Percentiles rank a stretch among this genome's conserved stretches.
phyloP scores from a whole-genome alignment of 2,797 vertebrate species.

The Myripristis jacobus region DNA sequence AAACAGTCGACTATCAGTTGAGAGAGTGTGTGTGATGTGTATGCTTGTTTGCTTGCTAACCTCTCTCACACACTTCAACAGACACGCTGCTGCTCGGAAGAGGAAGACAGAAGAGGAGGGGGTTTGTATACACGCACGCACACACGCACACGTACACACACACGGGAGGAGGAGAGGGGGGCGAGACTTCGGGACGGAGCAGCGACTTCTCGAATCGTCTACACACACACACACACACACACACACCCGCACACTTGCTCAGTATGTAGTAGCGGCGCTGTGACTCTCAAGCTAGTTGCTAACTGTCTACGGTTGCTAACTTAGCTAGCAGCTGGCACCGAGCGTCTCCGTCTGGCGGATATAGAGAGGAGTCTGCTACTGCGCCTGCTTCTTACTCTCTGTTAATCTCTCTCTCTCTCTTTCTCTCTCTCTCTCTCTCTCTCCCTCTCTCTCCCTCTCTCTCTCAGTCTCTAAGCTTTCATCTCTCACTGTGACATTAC shows the following conservation, averaged over 20 bases:
- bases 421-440: conserved; percentile 39
- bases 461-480: conserved; percentile 29
- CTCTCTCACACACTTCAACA: conserved; percentile 23
- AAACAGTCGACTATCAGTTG: conserved; percentile 48
- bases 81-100: conserved; percentile 21
- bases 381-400: conserved; percentile 63
- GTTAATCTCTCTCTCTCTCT: conserved; percentile 56
- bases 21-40: conserved; percentile 32
- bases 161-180: too few species aligned
- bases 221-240: conserved; percentile 41
- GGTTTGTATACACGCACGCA: conserved; percentile 36
- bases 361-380: conserved; percentile 53
- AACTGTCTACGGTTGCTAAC: conserved; percentile 65
- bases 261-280: conserved; percentile 20
- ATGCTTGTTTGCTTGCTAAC: conserved; percentile 43
- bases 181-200: conserved; percentile 55
- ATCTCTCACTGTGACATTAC: conserved; percentile 52
- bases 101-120: conserved; percentile 41
- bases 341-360: conserved; percentile 56
- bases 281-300: conserved; percentile 67
- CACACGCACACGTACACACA: conserved; percentile 8
- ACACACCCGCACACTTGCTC: conserved; percentile 12
- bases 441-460: conserved; percentile 19
- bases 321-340: conserved; percentile 72
- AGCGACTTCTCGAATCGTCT: conserved; percentile 29